phyloP scores from a whole-genome alignment of 2,797 vertebrate genomes.

The Gymnopithys bicolor region DNA sequence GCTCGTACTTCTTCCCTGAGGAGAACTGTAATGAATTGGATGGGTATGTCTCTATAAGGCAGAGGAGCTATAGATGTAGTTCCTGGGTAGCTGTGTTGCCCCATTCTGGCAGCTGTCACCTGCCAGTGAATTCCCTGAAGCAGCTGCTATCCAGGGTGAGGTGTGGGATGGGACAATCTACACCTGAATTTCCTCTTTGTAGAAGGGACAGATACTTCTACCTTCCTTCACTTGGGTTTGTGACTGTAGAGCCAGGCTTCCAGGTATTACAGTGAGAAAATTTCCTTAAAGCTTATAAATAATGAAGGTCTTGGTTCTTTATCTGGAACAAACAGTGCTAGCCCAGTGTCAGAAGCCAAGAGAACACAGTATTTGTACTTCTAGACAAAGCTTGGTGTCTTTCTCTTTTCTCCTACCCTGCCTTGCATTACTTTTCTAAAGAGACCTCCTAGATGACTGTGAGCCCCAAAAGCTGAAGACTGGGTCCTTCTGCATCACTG shows the following conservation, averaged over 20 bases:
- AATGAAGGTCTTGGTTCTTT: neutral
- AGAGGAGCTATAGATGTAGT: neutral
- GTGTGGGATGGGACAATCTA: neutral
- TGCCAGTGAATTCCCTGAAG: neutral
- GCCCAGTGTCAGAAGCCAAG: neutral
- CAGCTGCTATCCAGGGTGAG: neutral
- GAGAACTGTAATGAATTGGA: neutral
- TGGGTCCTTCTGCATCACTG: neutral
- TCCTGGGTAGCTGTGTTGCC: neutral
- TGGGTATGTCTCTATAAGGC: neutral
- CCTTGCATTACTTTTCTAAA: neutral
- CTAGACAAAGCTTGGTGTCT: neutral
- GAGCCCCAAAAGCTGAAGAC: neutral
- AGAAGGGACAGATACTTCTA: neutral
- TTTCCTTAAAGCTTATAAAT: neutral
- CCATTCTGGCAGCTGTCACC: rapidly evolving
- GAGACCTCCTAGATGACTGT: neutral
- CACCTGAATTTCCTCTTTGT: neutral
- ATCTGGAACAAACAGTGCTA: neutral
- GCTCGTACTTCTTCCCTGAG: neutral
- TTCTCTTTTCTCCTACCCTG: neutral
- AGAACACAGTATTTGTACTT: neutral
- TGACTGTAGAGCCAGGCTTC: neutral
- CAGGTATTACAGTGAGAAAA: neutral
- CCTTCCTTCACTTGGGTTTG: neutral